These are phyloP conservation scores for Pimpla rufipes DNA, from an alignment of 2,888 invertebrate species.

Conservation along the genomic window DNA sequence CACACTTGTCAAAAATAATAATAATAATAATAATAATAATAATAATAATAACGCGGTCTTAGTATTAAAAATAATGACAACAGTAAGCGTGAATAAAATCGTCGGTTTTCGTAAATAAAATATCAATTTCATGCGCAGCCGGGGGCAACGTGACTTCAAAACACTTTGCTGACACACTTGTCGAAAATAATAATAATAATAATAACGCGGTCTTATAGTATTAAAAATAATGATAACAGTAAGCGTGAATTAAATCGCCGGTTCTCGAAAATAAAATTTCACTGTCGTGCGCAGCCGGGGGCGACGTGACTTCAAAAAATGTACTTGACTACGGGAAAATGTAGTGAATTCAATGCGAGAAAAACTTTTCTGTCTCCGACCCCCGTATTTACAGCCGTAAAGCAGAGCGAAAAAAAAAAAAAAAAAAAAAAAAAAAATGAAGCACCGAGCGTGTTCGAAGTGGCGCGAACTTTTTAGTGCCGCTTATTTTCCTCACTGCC, in stretches of 20 bases:
- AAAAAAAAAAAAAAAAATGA: neutral
- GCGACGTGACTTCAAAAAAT: neutral
- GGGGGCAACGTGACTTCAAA: neutral
- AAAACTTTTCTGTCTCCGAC: neutral
- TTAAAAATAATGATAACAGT: neutral
- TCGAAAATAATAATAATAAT: conserved; percentile 30
- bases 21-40: neutral
- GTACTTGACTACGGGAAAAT: neutral
- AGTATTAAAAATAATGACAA: neutral
- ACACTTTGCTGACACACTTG: conserved; percentile 34
- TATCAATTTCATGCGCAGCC: no score
- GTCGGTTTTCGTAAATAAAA: no score
- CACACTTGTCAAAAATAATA: conserved; percentile 31
- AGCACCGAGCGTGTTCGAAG: neutral
- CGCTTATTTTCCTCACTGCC: neutral
- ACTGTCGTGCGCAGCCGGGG: neutral
- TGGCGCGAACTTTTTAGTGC: neutral
- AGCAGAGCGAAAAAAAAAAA: neutral
- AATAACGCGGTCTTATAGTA: neutral
- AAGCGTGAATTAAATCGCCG: neutral
- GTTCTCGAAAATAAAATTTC: no score
- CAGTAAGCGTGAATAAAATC: neutral
- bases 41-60: conserved; percentile 2
- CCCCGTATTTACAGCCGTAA: neutral
- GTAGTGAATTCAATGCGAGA: neutral